Evolutionary conservation across 2,113 vertebrate species (phyloP).

Genomic region (Puffinus mauretanicus): DNA sequence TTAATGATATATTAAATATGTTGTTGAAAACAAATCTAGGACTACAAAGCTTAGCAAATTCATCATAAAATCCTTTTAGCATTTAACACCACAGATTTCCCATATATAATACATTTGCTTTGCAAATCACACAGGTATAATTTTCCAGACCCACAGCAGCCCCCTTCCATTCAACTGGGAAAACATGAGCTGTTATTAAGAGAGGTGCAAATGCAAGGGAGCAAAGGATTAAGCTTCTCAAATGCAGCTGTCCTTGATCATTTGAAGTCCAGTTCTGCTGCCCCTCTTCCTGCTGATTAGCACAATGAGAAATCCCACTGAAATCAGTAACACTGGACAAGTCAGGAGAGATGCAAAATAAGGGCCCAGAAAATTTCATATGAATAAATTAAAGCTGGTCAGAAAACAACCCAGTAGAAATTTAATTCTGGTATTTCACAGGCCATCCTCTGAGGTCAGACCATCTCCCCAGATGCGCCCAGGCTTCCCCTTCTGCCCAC

Average conservation of each 20-base stretch:
- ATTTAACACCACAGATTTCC: background rate
- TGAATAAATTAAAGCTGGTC: conserved; percentile 38
- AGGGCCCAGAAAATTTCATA: background rate
- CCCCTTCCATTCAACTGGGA: background rate
- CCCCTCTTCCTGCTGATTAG: conserved; percentile 30
- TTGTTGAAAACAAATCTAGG: background rate
- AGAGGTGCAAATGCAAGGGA: conserved; percentile 41
- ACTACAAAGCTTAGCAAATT: background rate
- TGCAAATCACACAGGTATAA: background rate
- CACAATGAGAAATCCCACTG: conserved; percentile 11
- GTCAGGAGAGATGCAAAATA: background rate
- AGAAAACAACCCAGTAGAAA: background rate
- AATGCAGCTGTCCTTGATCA: conserved; percentile 35
- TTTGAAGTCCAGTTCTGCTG: conserved; percentile 34
- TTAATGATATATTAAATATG: background rate
- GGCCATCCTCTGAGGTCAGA: background rate
- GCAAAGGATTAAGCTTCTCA: conserved; percentile 44
- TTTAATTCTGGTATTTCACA: background rate
- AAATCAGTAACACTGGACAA: background rate
- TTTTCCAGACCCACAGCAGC: background rate
- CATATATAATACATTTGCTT: background rate
- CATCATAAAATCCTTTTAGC: background rate
- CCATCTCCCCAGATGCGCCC: background rate
- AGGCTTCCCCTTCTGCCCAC: background rate
- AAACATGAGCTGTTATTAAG: conserved; percentile 7